Evolutionary conservation across 2,113 vertebrate species (phyloP).

Genomic region (Australoheros scitulus): DNA sequence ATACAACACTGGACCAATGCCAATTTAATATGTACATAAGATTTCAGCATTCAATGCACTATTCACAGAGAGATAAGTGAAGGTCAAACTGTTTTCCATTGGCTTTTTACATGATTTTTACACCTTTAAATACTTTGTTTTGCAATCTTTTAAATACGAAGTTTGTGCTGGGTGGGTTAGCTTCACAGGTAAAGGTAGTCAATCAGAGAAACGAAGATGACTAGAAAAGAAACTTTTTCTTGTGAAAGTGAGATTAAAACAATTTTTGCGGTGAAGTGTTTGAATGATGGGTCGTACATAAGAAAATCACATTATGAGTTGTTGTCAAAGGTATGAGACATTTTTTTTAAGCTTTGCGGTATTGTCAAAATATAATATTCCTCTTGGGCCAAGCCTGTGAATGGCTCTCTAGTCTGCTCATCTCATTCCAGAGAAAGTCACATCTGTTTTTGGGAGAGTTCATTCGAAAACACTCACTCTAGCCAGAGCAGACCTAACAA

Average conservation of each 20-base stretch:
- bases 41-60: not conserved
- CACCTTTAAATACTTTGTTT: not conserved
- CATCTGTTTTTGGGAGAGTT: not conserved
- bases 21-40: not conserved
- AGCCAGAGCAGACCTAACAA: not conserved
- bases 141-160: not conserved
- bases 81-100: not conserved
- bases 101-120: not conserved
- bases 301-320: conserved; percentile 6
- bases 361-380: not conserved
- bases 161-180: not conserved
- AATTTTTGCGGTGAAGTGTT: not conserved
- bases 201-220: conserved; percentile 35
- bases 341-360: not conserved
- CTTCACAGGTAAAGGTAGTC: conserved; percentile 32
- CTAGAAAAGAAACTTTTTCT: not conserved
- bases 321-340: not conserved
- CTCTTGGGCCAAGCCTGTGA: not conserved
- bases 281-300: not conserved
- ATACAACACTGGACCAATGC: not conserved
- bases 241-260: conserved; percentile 35
- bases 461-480: not conserved
- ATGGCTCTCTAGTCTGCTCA: not conserved
- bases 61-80: not conserved
- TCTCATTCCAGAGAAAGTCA: not conserved